Conservation (phyloP, 2,888 invertebrate genomes). For the Eurytoma californica region DNA sequence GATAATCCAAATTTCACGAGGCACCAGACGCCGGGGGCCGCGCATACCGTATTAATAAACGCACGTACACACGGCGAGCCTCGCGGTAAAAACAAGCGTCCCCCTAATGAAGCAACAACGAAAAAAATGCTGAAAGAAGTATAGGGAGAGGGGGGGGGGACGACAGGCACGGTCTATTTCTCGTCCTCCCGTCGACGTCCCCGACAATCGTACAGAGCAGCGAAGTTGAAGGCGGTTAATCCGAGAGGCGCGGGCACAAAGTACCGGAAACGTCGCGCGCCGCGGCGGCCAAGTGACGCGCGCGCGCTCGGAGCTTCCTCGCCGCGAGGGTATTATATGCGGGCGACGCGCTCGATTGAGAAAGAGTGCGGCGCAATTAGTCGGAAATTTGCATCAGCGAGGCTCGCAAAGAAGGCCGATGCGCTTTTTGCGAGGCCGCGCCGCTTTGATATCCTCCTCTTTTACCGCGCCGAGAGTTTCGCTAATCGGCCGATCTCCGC, state of each 20-base stretch:
- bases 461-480: too few relatives aligned
- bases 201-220: slow-evolving; percentile 22
- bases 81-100: background rate
- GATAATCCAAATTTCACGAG: slow-evolving; percentile 45
- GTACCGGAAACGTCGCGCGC: slow-evolving; percentile 43
- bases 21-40: background rate
- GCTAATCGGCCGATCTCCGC: too few relatives aligned
- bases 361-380: background rate
- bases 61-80: background rate
- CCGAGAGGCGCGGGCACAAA: slow-evolving; percentile 27
- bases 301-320: too few relatives aligned
- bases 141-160: background rate
- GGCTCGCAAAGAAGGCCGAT: too few relatives aligned
- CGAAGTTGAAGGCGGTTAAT: slow-evolving; percentile 17
- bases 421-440: too few relatives aligned
- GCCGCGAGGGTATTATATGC: background rate
- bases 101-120: slow-evolving; percentile 5
- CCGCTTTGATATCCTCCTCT: too few relatives aligned
- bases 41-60: slow-evolving; percentile 21
- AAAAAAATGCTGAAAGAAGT: background rate
- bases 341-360: background rate
- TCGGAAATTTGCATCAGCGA: slow-evolving; percentile 24
- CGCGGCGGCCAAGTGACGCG: slow-evolving; percentile 5
- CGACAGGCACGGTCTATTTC: slow-evolving; percentile 20
- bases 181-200: background rate